Percentiles rank a stretch among this genome's conserved stretches.
phyloP scores from a whole-genome alignment of 2,888 invertebrate species.

The Drosophila mulleri region DNA sequence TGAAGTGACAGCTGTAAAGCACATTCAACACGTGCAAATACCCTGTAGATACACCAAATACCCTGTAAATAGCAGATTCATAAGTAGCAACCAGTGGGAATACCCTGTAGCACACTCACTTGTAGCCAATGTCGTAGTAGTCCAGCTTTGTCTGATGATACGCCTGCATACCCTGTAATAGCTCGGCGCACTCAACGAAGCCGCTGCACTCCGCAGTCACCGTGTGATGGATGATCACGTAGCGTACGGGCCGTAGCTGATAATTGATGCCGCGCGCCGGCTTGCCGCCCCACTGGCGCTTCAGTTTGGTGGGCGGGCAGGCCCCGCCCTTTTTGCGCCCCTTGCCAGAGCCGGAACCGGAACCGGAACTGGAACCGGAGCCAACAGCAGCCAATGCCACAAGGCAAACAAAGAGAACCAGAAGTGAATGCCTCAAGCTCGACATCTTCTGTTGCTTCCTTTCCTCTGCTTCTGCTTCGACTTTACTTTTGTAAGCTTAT shows the following conservation, averaged over 20 bases:
- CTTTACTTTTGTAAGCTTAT: no score
- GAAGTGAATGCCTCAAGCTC: background rate
- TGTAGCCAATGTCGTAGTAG: conserved; percentile 87
- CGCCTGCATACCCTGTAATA: conserved; percentile 86
- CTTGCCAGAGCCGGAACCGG: background rate
- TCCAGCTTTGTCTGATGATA: conserved; percentile 86
- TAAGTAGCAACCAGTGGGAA: background rate
- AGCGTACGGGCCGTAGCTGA: conserved; percentile 86
- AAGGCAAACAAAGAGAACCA: conserved; percentile 11
- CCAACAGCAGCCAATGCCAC: background rate
- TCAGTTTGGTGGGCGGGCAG: conserved; percentile 87
- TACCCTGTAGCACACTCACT: conserved; percentile 84
- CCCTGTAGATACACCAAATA: background rate
- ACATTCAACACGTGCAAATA: background rate
- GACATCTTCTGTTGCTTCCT: conserved; percentile 12
- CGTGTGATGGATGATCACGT: conserved; percentile 87
- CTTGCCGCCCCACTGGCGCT: conserved; percentile 88
- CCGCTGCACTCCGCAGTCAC: conserved; percentile 86
- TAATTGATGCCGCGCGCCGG: conserved; percentile 86
- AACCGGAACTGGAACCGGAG: background rate
- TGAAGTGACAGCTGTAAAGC: no score
- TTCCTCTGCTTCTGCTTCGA: background rate
- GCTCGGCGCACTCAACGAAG: conserved; percentile 85
- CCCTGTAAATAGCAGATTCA: background rate
- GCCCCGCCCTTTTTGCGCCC: conserved; percentile 23